Evolutionary conservation across 2,888 invertebrate genomes (phyloP).

Genomic region (Branchipolynoe longqiensis): DNA sequence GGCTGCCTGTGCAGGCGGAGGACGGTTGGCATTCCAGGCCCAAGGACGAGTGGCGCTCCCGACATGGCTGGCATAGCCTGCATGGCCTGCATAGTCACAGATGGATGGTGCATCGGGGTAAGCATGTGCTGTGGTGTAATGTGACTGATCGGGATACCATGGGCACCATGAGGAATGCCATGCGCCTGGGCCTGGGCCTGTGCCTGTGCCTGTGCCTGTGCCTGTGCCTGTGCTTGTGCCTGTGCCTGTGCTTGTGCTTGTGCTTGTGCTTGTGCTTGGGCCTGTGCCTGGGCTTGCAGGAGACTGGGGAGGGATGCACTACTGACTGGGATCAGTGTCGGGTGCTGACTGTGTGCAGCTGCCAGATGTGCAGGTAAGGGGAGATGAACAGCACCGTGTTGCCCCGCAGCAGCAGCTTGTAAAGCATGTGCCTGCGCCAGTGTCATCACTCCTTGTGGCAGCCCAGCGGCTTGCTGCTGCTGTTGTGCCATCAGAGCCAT

Average conservation of each 20-base stretch:
- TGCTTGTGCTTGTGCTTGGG: constrained; percentile 62
- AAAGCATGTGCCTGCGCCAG: constrained; percentile 35
- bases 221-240: constrained; percentile 60
- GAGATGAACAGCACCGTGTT: not conserved
- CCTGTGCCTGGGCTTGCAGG: not conserved
- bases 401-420: not conserved
- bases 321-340: constrained; percentile 32
- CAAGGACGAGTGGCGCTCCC: constrained; percentile 32
- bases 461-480: not conserved
- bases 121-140: constrained; percentile 18
- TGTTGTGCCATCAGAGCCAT: constrained; percentile 19
- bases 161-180: constrained; percentile 3
- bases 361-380: constrained; percentile 35
- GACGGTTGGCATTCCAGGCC: constrained; percentile 20
- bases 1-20: constrained; percentile 54
- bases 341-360: constrained; percentile 46
- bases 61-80: too few relatives aligned
- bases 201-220: constrained; percentile 69
- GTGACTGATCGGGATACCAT: constrained; percentile 20
- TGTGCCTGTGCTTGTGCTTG: constrained; percentile 51
- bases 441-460: constrained; percentile 11
- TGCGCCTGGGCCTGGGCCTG: constrained; percentile 71
- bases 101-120: constrained; percentile 23
- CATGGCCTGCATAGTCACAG: not conserved
- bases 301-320: not conserved